Evolutionary conservation across 2,113 vertebrate species (phyloP), one percentile per base, ranked within the genome.

Genomic region (Turnix velox): DNA sequence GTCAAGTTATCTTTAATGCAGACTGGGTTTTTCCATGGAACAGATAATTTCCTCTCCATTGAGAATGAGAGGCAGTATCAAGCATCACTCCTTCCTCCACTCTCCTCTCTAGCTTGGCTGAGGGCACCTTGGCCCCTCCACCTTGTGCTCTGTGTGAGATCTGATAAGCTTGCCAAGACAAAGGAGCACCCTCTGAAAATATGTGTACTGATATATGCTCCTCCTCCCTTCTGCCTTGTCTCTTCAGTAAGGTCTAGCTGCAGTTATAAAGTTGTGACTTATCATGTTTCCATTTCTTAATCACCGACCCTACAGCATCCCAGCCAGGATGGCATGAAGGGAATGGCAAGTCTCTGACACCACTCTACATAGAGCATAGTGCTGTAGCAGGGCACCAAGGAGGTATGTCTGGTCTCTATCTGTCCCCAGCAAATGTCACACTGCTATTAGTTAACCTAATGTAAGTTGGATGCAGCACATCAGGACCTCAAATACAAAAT

Each of bases 241-340:
- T 46, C 39, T 75, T 72, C 69, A 35, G 46, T 39, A 55, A 63
- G 35, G 65, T 59, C 51, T 65, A 20, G 51, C 22, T 35, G 57
- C 39, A 49, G 30, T 84, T 55, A 43, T 22, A 63, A 76, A 63
- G 57, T 28, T 0, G 0, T 51, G 45, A 23, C 27, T 23, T 18
- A 16, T 28, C 3, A 1, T 7, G 12, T 33, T 20, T 42, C 30
- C 51, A 5, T 61, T 67, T 82, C 48, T 57, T 59, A 13, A 22
- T 30, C 27, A 10, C 35, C 63, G 18, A 31, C 18, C 46, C 61
- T 30, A 30, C 27, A 35, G 27, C 40, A 46, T 39, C 33, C 35
- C 54, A 24, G 0, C 10, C 0, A 4, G 19, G 48, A 4, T 0
- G 6, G 62, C 0, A 0, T 6, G 40, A 51, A 30, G 43, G 40